Conservation (phyloP, 2,113 vertebrate genomes). For the Triplophysa dalaica region DNA sequence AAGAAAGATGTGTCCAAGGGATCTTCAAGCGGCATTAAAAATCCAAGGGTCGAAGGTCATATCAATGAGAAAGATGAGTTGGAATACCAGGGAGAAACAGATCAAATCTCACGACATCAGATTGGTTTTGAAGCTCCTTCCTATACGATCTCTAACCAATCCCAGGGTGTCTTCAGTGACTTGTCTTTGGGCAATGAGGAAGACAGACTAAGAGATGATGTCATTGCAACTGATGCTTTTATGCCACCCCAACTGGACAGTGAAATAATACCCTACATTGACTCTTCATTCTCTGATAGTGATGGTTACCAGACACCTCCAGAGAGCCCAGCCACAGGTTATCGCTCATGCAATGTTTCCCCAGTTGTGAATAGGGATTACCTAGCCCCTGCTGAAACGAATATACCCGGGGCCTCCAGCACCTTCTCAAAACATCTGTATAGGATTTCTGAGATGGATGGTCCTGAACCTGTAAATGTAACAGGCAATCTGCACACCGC, state of each 20-base stretch:
- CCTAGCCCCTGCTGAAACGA: not conserved
- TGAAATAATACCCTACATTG: constrained; percentile 15
- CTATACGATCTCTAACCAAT: not conserved
- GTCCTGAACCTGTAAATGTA: not conserved
- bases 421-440: not conserved
- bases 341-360: not conserved
- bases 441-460: not conserved
- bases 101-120: not conserved
- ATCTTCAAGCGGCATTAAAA: constrained; percentile 36
- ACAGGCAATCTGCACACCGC: not conserved
- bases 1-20: constrained; percentile 55
- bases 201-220: not conserved
- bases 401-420: not conserved
- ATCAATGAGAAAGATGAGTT: not conserved
- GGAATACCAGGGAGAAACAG: not conserved
- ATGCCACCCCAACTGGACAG: not conserved
- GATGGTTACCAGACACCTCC: constrained; percentile 45
- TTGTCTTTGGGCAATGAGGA: not conserved
- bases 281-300: constrained; percentile 30
- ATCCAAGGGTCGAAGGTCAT: constrained; percentile 8
- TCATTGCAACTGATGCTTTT: not conserved
- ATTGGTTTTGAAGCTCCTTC: not conserved
- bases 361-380: not conserved
- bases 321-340: constrained; percentile 19
- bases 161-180: not conserved